A percentile compares a stretch with the other conserved stretches of the same genome.
phyloP scores from a whole-genome alignment of 2,888 invertebrate species.

The Hirtodrosophila histrioides region DNA sequence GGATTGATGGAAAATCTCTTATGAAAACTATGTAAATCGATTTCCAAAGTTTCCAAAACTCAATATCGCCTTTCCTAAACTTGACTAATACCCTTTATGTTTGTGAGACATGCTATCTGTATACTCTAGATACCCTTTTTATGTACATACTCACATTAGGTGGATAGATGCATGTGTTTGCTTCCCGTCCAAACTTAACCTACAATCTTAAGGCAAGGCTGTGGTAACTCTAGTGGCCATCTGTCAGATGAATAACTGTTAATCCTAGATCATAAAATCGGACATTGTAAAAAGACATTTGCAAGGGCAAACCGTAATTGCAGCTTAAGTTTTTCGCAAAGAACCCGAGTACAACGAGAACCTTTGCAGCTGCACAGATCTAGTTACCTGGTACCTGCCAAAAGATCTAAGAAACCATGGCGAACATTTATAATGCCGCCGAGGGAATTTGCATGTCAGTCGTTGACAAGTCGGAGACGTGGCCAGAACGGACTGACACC shows the following conservation, averaged over 20 bases:
- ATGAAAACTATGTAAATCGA: too few species aligned
- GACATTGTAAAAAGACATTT: neutral
- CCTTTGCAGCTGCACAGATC: constrained; percentile 26
- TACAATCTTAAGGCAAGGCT: too few species aligned
- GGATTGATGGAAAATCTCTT: too few species aligned
- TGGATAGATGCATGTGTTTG: too few species aligned
- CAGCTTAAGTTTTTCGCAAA: constrained; percentile 6
- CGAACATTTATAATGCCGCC: constrained; percentile 1
- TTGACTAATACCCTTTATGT: too few species aligned
- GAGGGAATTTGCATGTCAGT: constrained; percentile 19
- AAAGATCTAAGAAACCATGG: constrained; percentile 5
- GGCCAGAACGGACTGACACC: neutral
- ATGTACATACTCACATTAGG: too few species aligned
- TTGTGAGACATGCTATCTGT: too few species aligned
- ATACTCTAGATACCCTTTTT: too few species aligned
- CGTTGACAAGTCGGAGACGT: neutral
- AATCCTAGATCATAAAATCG: constrained; percentile 44
- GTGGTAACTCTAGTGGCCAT: constrained; percentile 34
- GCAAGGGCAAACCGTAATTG: constrained; percentile 8
- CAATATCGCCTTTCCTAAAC: too few species aligned
- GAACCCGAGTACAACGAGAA: neutral
- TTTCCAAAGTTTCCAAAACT: too few species aligned
- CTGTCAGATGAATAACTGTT: constrained; percentile 48
- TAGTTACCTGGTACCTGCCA: constrained; percentile 36
- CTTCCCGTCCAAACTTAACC: too few species aligned